Evolutionary conservation across 35 echinoderm and acorn worm species (phyloP).

Genomic region (Ophioderma brevispina): DNA sequence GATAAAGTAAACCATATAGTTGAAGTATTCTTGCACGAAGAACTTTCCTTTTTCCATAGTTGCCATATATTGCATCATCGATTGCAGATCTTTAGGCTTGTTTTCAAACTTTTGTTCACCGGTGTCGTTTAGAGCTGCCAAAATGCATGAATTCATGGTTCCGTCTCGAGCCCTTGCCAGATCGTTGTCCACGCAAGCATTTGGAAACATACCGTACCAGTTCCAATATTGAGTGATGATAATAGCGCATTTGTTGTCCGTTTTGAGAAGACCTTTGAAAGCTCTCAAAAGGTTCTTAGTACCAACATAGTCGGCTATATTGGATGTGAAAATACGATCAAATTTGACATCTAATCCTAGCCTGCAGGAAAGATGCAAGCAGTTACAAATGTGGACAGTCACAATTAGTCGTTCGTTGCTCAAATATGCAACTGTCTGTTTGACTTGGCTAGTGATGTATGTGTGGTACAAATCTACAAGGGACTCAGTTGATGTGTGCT

Average conservation of each 20-base stretch:
- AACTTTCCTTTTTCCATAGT: too few species aligned
- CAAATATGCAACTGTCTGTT: background rate
- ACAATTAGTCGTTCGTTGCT: background rate
- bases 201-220: background rate
- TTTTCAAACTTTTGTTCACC: too few species aligned
- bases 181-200: too few species aligned
- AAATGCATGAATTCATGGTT: too few species aligned
- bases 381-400: background rate
- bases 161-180: too few species aligned
- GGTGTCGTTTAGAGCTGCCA: too few species aligned
- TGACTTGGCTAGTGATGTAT: background rate
- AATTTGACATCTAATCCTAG: background rate
- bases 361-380: background rate
- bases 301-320: background rate
- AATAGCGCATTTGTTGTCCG: background rate
- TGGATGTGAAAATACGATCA: background rate
- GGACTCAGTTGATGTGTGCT: background rate
- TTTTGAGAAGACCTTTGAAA: background rate
- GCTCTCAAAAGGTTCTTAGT: background rate
- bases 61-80: too few species aligned
- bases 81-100: too few species aligned
- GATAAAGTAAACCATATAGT: too few species aligned
- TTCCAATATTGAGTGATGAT: background rate
- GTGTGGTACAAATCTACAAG: background rate
- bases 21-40: too few species aligned